Evolutionary conservation across 1,140 invertebrate species (phyloP), one percentile per base, ranked within the genome.

Genomic region (Sesamia nonagrioides): DNA sequence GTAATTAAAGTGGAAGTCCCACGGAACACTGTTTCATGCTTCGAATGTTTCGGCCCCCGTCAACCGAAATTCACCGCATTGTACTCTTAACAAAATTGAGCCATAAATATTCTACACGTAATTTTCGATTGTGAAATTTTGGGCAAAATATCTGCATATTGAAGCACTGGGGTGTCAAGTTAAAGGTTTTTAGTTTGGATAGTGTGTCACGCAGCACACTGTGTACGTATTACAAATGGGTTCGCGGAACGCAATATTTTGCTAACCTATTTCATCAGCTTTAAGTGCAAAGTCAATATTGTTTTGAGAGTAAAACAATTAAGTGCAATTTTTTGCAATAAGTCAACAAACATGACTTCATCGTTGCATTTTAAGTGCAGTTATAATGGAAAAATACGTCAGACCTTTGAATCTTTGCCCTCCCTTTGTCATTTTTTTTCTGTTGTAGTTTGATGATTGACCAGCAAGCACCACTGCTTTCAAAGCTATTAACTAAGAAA

Each of bases 51-150:
- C 80, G 21, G 75, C 56, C 61, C 76, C 66, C 50, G 42, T 77
- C 74, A 78, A 68, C 76, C 79, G 76, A 82, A 84, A 87, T 85
- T 84, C 82, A 60, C 77, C n/a, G 85, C 82, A 88, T 89, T 88
- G 86, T 88, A 81, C 73, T 58, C 76, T 74, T 73, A 15, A 78
- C 74, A 81, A 88, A 92, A 93, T 93, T 92, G 88, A 92, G 91
- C 85, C 82, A 93, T 93, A 92, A 93, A 93, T 93, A 91, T 90
- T 88, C 84, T 84, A 87, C 81, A 74, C 78, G 83, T 83, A 90
- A 89, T 89, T 89, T 86, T 82, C 85, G 86, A 87, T 88, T 88
- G 87, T 82, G 84, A 82, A 89, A 88, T 88, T 90, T 84, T 68
- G 74, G 8, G 61, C 74, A 17, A 45, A 66, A 66, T 76, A 83